Percentiles rank a stretch among this genome's conserved stretches.
Evolutionary conservation across 2,888 invertebrate species (phyloP).

Genomic region (Scotopteryx bipunctaria): DNA sequence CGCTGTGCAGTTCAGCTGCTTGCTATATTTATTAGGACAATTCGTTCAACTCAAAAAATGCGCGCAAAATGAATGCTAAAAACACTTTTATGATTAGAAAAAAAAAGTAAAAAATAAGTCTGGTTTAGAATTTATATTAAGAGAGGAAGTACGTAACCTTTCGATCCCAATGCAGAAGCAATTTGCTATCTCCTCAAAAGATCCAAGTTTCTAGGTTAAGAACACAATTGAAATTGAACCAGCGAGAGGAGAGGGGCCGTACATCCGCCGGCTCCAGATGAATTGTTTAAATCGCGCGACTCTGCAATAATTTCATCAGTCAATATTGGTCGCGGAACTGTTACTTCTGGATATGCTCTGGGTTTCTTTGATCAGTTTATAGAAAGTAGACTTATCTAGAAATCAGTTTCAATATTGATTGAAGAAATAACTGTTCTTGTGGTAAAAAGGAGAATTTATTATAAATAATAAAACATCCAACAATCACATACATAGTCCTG

Average conservation of each 20-base stretch:
- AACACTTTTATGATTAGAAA: too few species aligned
- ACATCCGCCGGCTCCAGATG: conserved; percentile 16
- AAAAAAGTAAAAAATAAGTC: too few species aligned
- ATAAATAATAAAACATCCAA: too few species aligned
- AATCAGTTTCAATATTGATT: too few species aligned
- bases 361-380: background rate
- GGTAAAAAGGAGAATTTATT: too few species aligned
- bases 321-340: conserved; percentile 26
- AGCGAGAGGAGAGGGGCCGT: conserved; percentile 15
- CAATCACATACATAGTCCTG: too few species aligned
- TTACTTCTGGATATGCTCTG: conserved; percentile 17
- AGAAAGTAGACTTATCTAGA: background rate
- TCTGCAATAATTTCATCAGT: conserved; percentile 34
- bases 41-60: too few species aligned
- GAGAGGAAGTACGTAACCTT: conserved; percentile 1
- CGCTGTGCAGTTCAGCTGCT: conserved; percentile 6
- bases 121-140: too few species aligned
- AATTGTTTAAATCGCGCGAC: conserved; percentile 28
- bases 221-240: conserved; percentile 29
- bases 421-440: too few species aligned
- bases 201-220: conserved; percentile 27
- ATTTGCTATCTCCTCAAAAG: conserved; percentile 27
- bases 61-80: too few species aligned
- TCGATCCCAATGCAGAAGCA: conserved; percentile 24
- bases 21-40: conserved; percentile 11